phyloP scores from a whole-genome alignment of 2,888 invertebrate genomes.

The Xestoiulus laeticollis region DNA sequence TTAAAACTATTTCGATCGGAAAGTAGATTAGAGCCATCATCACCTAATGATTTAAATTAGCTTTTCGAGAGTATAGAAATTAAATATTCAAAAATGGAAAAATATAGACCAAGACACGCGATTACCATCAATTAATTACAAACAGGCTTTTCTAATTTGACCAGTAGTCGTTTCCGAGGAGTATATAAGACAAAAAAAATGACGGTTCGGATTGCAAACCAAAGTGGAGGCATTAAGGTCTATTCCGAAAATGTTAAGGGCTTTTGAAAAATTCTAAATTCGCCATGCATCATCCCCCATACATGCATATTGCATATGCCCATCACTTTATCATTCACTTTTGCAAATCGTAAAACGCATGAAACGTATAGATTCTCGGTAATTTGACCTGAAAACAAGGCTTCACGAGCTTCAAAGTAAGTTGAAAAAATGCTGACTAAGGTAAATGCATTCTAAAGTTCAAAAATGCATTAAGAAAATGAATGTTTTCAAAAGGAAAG shows the following conservation, averaged over 20 bases:
- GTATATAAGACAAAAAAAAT: too few relatives aligned
- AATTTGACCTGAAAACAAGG: neutral
- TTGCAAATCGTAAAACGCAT: neutral
- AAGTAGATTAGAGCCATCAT: neutral
- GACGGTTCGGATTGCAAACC: neutral
- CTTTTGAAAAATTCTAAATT: neutral
- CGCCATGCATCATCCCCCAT: neutral
- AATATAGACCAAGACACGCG: neutral
- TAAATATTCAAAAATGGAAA: constrained; percentile 31
- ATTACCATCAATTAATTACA: neutral
- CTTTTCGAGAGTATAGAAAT: neutral
- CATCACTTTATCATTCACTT: neutral
- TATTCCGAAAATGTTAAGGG: neutral
- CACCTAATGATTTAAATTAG: constrained; percentile 33
- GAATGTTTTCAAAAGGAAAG: neutral
- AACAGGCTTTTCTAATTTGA: neutral
- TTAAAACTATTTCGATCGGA: constrained; percentile 6
- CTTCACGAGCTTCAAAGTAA: neutral
- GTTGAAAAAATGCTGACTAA: constrained; percentile 21
- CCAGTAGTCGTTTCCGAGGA: neutral
- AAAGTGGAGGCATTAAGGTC: neutral
- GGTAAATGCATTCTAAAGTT: neutral
- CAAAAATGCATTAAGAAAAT: neutral
- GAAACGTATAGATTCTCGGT: neutral
- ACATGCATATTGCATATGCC: neutral